Percentiles rank a stretch among this genome's conserved stretches.
phyloP scores from a whole-genome alignment of 1,140 invertebrate genomes.

The Octopus bimaculoides region DNA sequence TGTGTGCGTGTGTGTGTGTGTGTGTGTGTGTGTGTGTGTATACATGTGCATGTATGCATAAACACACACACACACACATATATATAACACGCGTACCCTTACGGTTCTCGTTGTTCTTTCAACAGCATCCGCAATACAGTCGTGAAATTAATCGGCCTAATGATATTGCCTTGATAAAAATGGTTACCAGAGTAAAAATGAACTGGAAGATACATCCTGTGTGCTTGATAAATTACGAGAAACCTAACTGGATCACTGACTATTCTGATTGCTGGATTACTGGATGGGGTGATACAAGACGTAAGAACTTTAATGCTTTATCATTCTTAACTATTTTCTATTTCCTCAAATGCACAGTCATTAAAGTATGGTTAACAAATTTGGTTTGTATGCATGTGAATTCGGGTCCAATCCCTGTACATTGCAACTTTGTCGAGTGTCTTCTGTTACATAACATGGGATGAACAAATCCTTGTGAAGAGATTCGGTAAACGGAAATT shows the following conservation, averaged over 20 bases:
- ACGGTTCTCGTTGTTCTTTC: neutral
- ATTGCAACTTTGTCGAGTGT: neutral
- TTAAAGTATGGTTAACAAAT: neutral
- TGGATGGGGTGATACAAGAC: constrained; percentile 44
- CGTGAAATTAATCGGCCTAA: neutral
- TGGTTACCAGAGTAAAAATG: neutral
- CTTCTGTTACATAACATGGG: neutral
- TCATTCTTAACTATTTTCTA: neutral
- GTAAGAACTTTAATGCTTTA: constrained; percentile 24
- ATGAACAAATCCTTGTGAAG: neutral
- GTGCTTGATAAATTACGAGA: neutral
- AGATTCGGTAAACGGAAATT: no score
- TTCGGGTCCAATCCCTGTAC: no score
- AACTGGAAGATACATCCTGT: neutral
- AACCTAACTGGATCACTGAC: neutral
- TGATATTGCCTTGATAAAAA: neutral
- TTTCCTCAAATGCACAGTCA: neutral
- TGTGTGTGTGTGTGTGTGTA: no score
- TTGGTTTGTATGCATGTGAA: neutral
- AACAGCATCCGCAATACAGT: neutral
- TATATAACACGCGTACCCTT: no score
- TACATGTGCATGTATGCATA: no score
- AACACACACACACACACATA: no score
- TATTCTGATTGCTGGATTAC: constrained; percentile 39
- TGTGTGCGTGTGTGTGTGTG: no score